These are phyloP conservation scores for Callyntrura guangdongensis DNA, from an alignment of 2,888 invertebrate species.

Conservation along the genomic window DNA sequence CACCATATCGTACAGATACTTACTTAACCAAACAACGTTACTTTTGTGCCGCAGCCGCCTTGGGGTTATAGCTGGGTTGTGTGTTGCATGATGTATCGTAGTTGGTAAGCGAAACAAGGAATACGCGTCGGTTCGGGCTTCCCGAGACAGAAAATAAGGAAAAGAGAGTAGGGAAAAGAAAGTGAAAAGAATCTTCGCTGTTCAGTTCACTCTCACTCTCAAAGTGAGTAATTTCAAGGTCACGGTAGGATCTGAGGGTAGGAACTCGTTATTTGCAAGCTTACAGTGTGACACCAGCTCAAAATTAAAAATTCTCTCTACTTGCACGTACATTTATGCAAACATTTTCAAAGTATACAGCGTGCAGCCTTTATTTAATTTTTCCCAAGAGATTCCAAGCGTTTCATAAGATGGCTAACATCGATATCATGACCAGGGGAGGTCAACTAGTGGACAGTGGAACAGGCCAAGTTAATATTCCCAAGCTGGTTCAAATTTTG, in stretches of 20 bases:
- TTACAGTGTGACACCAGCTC: not conserved
- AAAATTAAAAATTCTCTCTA: not conserved
- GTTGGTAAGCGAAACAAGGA: not conserved
- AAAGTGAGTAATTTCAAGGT: slow-evolving; percentile 63
- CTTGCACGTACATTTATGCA: not conserved
- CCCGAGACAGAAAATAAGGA: slow-evolving; percentile 38
- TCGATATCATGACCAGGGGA: slow-evolving; percentile 26
- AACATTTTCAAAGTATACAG: not conserved
- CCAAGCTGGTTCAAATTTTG: slow-evolving; percentile 63
- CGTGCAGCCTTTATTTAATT: not conserved
- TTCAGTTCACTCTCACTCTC: slow-evolving; percentile 22
- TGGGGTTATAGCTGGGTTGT: not conserved
- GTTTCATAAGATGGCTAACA: slow-evolving; percentile 44
- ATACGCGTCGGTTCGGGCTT: slow-evolving; percentile 13
- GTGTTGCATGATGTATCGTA: not conserved
- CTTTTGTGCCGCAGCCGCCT: not conserved
- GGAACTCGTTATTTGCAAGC: not conserved
- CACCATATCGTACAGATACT: not conserved
- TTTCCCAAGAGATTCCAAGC: not conserved
- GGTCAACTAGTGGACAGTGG: slow-evolving; percentile 59
- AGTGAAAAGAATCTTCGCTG: slow-evolving; percentile 1
- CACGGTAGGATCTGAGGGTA: slow-evolving; percentile 11
- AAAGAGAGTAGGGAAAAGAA: slow-evolving; percentile 44
- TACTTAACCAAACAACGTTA: not conserved
- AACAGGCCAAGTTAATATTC: slow-evolving; percentile 60